These are phyloP conservation scores for Burhinus bistriatus DNA, from an alignment of 2,113 vertebrate genomes.

Conservation along the genomic window DNA sequence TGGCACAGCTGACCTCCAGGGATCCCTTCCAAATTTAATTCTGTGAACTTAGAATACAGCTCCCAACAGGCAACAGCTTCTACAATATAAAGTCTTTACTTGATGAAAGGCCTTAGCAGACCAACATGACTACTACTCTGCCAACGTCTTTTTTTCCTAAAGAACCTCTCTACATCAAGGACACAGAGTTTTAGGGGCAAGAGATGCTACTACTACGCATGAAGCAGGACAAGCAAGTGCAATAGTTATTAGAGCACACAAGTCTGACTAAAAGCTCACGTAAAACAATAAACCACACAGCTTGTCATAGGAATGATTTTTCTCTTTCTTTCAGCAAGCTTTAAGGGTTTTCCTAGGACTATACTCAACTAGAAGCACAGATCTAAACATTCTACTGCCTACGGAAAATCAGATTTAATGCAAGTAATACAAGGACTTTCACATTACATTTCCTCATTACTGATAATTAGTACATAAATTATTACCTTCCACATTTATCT, in stretches of 20 bases:
- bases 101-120: background rate
- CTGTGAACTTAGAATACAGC: background rate
- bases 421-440: background rate
- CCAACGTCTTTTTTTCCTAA: background rate
- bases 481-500: background rate
- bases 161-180: background rate
- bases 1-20: background rate
- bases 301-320: background rate
- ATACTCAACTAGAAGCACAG: background rate
- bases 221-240: background rate
- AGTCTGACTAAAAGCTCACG: background rate
- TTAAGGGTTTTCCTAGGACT: background rate
- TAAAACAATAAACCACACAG: background rate
- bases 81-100: background rate
- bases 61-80: background rate
- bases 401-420: background rate
- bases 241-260: background rate
- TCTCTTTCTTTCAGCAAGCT: background rate
- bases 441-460: background rate
- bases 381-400: background rate
- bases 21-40: background rate
- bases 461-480: background rate
- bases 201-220: background rate
- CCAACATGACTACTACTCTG: background rate
- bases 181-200: background rate